These are phyloP conservation scores for Machimus rusticus DNA, from an alignment of 2,888 invertebrate genomes.

Conservation along the genomic window DNA sequence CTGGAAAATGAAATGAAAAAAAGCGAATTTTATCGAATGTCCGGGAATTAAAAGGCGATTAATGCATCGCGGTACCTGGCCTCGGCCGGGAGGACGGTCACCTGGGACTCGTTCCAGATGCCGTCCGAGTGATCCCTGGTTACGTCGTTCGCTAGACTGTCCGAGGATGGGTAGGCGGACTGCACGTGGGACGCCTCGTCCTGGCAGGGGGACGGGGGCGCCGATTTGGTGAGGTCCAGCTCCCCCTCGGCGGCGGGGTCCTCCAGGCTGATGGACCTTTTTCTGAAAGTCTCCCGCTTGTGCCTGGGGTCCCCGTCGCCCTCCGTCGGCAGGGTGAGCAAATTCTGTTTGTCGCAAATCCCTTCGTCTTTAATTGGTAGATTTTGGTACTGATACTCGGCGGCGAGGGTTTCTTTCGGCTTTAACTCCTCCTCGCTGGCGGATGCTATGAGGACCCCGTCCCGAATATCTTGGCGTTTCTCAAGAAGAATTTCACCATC, in stretches of 20 bases:
- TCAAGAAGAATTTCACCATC: slow-evolving; percentile 80
- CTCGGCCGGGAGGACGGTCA: slow-evolving; percentile 80
- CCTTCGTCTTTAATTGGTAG: slow-evolving; percentile 51
- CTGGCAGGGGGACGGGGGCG: slow-evolving; percentile 71
- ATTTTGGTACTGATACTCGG: slow-evolving; percentile 48
- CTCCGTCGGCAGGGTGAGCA: slow-evolving; percentile 51
- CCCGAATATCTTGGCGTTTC: slow-evolving; percentile 63
- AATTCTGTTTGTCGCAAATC: slow-evolving; percentile 49
- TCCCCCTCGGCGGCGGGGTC: slow-evolving; percentile 64
- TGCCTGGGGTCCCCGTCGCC: slow-evolving; percentile 53
- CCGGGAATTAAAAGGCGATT: not conserved
- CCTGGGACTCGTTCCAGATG: slow-evolving; percentile 89
- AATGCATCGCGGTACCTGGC: slow-evolving; percentile 61
- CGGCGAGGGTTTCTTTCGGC: slow-evolving; percentile 52
- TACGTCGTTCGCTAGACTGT: slow-evolving; percentile 80
- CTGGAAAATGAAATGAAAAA: slow-evolving; percentile 53
- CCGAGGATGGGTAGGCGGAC: slow-evolving; percentile 81
- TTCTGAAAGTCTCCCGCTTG: slow-evolving; percentile 76
- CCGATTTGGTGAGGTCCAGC: slow-evolving; percentile 66
- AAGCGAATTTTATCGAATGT: not conserved
- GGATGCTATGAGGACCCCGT: slow-evolving; percentile 66
- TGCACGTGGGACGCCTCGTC: slow-evolving; percentile 65
- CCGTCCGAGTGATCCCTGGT: slow-evolving; percentile 85
- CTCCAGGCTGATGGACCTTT: slow-evolving; percentile 77
- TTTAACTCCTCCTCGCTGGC: slow-evolving; percentile 70